Base-by-base conservation (phyloP, 1,140 invertebrate species). In the Euschistus heros region DNA sequence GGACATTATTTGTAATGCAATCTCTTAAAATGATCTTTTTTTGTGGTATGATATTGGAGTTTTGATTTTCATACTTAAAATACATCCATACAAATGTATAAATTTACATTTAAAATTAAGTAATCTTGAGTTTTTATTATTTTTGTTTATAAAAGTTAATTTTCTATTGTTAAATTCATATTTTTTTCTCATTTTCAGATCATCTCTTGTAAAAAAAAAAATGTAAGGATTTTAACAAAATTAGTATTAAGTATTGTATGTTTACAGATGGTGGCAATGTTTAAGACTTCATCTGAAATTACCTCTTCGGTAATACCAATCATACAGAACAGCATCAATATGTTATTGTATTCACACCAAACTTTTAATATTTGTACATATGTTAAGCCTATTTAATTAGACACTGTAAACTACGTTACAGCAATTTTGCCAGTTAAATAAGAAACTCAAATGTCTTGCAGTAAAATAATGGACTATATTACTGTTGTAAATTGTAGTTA, bases 401-500 rank as follows among this genome's bases (percentile, higher is more conserved):
- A 57, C 24, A 5, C 24, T 20, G 15, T 57, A 8, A 24, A 24
- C 22, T 50, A 50, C 14, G 24, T 22, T 57, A 26, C 24, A 24
- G 24, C 24, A 57, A 22, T 26, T 50, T 57, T 27, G 54, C 54
- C 54, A 57, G 8, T 26, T 17, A 26, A 24, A 57, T 57, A 27
- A 57, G 2, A 24, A 57, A 24, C 15, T 57, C 33, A 37, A n/a
- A 37, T 57, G 8, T 26, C 18, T 57, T 57, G 54, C 54, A 57
- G 24, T 57, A 57, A 57, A 57, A 37, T 37, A 37, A 26, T 57
- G 54, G 18, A 57, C 18, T 24, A 57, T 57, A 22, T 57, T 57
- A 57, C 54, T 24, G 54, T 57, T 57, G 24, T 57, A 57, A 20
- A 20, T 57, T 57, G 18, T 57, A 57, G 54, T 24, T 57, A 24